Conservation (phyloP, 2,797 vertebrate genomes). For the Morelia viridis region DNA sequence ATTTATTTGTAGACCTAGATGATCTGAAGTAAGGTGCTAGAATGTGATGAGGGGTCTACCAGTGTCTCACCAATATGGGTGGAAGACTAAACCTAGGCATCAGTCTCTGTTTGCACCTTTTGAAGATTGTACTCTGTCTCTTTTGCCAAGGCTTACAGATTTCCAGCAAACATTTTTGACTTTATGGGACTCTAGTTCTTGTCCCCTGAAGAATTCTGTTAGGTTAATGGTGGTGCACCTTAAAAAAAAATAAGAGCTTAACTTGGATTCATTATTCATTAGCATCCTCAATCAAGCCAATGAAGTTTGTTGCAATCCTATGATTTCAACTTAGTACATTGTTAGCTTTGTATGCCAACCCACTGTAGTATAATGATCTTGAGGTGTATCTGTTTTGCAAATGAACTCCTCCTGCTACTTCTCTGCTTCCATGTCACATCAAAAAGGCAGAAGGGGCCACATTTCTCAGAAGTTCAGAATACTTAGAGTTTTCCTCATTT, state of each 20-base stretch:
- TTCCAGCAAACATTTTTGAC: background rate
- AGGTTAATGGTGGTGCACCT: conserved; percentile 8
- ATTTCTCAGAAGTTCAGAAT: background rate
- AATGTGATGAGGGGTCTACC: background rate
- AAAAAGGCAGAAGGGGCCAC: background rate
- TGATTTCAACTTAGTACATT: background rate
- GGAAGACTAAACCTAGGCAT: background rate
- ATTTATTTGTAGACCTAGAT: background rate
- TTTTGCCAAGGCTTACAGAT: background rate
- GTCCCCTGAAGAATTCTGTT: background rate
- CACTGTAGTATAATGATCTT: background rate
- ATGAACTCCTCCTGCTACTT: background rate
- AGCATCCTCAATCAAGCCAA: background rate
- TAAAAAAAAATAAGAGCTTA: conserved; percentile 15
- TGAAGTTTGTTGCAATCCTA: background rate
- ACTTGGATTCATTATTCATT: conserved; percentile 17
- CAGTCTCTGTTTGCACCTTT: background rate
- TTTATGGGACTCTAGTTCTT: background rate
- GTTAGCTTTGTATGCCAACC: background rate
- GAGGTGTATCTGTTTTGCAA: background rate
- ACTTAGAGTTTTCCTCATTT: background rate
- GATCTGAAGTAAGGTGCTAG: background rate
- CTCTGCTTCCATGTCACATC: background rate
- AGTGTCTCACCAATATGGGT: no score
- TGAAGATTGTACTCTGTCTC: background rate